These are phyloP conservation scores for Phytoseiulus persimilis DNA, from an alignment of 2,888 invertebrate genomes.

Conservation along the genomic window DNA sequence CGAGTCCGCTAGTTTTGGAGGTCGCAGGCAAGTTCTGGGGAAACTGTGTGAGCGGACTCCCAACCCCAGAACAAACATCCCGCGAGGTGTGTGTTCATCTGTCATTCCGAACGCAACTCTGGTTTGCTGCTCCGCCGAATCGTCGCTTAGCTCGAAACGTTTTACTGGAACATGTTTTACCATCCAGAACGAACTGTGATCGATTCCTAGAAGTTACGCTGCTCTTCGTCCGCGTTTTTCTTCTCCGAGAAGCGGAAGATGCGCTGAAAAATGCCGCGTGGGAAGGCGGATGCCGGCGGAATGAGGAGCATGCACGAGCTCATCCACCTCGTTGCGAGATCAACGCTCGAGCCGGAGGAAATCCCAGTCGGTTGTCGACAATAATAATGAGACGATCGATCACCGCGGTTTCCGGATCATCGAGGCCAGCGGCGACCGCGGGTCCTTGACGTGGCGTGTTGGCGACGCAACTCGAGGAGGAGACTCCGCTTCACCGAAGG, in stretches of 20 bases:
- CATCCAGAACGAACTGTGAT: not conserved
- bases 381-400: too few relatives aligned
- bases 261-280: not conserved
- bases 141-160: not conserved
- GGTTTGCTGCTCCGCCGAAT: not conserved
- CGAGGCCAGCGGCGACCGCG: too few relatives aligned
- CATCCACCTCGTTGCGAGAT: too few relatives aligned
- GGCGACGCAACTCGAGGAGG: too few relatives aligned
- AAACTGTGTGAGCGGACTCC: not conserved
- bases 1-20: not conserved
- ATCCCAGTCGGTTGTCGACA: too few relatives aligned
- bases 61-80: not conserved
- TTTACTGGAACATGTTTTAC: not conserved
- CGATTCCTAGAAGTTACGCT: not conserved
- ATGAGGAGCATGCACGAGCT: too few relatives aligned
- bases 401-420: too few relatives aligned
- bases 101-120: not conserved
- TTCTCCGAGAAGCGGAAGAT: not conserved
- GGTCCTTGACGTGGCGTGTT: too few relatives aligned
- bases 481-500: not conserved
- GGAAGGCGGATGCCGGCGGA: not conserved
- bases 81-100: not conserved
- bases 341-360: too few relatives aligned
- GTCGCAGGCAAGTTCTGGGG: not conserved
- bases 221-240: not conserved